A percentile compares a stretch with the other conserved stretches of the same genome.
phyloP scores from a whole-genome alignment of 2,113 vertebrate genomes.

The Mellivora capensis region DNA sequence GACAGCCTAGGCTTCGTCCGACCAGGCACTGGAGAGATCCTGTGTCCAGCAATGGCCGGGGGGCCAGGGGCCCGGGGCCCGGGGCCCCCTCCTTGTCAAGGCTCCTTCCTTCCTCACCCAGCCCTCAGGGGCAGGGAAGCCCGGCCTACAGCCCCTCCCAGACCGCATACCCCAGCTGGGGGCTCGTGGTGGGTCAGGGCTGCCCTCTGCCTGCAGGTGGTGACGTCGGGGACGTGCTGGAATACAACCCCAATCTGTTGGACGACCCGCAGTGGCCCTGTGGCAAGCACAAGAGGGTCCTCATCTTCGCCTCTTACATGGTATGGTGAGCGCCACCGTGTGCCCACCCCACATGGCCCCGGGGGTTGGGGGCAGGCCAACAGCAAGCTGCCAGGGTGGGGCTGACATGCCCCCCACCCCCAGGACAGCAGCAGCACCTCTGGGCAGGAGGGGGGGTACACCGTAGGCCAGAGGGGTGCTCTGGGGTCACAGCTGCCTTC shows the following conservation, averaged over 20 bases:
- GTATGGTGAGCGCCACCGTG: constrained; percentile 74
- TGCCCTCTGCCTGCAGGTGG: constrained; percentile 78
- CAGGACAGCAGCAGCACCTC: not conserved
- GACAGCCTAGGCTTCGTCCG: not conserved
- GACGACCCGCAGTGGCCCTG: constrained; percentile 98
- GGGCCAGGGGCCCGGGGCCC: too few species aligned
- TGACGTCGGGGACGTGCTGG: constrained; percentile 85
- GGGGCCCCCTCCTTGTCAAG: not conserved
- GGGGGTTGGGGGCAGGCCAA: fast-evolving
- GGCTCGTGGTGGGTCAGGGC: not conserved
- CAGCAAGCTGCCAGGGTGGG: not conserved
- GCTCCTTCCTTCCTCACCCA: not conserved
- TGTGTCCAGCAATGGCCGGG: fast-evolving
- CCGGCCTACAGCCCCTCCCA: fast-evolving
- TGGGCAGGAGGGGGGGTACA: too few species aligned
- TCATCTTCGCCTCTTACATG: constrained; percentile 99
- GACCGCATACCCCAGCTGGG: not conserved
- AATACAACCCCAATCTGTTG: constrained; percentile 95
- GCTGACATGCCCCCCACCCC: not conserved
- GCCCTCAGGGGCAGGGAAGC: not conserved
- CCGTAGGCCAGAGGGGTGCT: not conserved
- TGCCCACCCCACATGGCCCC: fast-evolving
- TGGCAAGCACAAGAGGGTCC: constrained; percentile 97
- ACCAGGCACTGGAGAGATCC: not conserved
- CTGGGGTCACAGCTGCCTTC: not conserved